These are phyloP conservation scores for Denticeps clupeoides DNA, from an alignment of 2,797 vertebrate genomes.

Conservation along the genomic window DNA sequence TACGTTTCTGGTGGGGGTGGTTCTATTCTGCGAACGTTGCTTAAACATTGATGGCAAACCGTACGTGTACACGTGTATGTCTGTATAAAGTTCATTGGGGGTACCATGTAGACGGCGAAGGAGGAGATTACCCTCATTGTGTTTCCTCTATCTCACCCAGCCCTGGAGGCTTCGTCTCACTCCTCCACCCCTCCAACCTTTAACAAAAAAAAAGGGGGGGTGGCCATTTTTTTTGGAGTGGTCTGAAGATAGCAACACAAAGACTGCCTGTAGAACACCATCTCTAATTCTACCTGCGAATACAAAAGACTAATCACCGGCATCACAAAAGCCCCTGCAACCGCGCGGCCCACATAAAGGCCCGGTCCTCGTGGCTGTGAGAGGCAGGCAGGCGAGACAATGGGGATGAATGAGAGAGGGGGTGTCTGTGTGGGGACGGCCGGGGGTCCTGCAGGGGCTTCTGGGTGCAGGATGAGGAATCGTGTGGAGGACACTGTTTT, in stretches of 20 bases:
- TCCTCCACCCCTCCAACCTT: constrained; percentile 35
- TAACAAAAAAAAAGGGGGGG: constrained; percentile 44
- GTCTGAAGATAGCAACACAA: constrained; percentile 60
- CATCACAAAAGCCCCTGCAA: constrained; percentile 60
- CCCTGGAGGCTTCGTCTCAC: constrained; percentile 61
- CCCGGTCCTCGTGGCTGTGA: constrained; percentile 32
- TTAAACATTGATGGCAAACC: no score
- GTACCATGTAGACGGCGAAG: constrained; percentile 57
- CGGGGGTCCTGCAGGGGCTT: background rate
- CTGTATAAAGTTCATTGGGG: constrained; percentile 52
- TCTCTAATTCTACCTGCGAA: constrained; percentile 66
- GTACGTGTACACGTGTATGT: constrained; percentile 51
- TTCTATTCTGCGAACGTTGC: no score
- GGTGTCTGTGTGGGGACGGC: background rate
- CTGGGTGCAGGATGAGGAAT: background rate
- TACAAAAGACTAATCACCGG: constrained; percentile 68
- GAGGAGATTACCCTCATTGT: constrained; percentile 59
- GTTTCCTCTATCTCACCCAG: constrained; percentile 37
- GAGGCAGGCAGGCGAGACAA: constrained; percentile 33
- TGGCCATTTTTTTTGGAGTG: constrained; percentile 54
- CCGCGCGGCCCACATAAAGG: constrained; percentile 43
- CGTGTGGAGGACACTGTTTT: background rate
- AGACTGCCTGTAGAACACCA: constrained; percentile 62
- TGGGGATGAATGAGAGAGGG: background rate
- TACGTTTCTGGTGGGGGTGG: no score